Base-by-base conservation (phyloP, 2,888 invertebrate species). In the Drosophila leonis region DNA sequence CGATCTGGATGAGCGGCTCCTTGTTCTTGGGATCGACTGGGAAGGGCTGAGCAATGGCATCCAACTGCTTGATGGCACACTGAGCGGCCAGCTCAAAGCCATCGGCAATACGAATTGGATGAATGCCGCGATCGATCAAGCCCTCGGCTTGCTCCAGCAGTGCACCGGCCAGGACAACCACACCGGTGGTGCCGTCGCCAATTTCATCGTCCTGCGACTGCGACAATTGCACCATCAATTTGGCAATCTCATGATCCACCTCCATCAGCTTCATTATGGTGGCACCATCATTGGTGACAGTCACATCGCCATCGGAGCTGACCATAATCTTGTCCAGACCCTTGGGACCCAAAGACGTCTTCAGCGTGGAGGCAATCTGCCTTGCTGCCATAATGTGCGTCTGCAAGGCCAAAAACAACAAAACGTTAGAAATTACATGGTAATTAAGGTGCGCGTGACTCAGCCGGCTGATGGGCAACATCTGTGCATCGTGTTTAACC, bases 191-290 rank as follows among this genome's bases (percentile, higher is more conserved):
- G 54, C 99, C 99, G 94, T 99, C 99, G 42, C 99, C 99, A 89
- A 99, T 99, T 94, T 99, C 99, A 94, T 99, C 98, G 93, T 99
- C 99, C 93, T 99, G 99, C 65, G 99, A 98, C 93, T 99, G 98
- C 31, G 98, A 98, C 68, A 99, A 93, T 92, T 99, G 98, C 29
- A 99, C 99, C 95, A 99, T 96, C 56, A 99, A 94, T 93, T 99
- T 99, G 41, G 98, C 99, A 83, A 99, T 98, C 94, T 99, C 97
- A 92, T 99, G 99, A 33, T 99, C 98, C 8, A 99, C 98, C 92
- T 99, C 99, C 99, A 99, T 99, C 94, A 98, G 95, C 93, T 98
- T 98, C 82, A 99, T 94, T 90, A 99, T 99, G 1, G 99, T 99
- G n/a, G 99, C 99, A 29, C 99, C 99, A 94, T 99, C 99, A 91